A percentile compares a stretch with the other conserved stretches of the same genome.
Conservation (phyloP, 2,888 invertebrate species). For the Ophion obscuratus region DNA sequence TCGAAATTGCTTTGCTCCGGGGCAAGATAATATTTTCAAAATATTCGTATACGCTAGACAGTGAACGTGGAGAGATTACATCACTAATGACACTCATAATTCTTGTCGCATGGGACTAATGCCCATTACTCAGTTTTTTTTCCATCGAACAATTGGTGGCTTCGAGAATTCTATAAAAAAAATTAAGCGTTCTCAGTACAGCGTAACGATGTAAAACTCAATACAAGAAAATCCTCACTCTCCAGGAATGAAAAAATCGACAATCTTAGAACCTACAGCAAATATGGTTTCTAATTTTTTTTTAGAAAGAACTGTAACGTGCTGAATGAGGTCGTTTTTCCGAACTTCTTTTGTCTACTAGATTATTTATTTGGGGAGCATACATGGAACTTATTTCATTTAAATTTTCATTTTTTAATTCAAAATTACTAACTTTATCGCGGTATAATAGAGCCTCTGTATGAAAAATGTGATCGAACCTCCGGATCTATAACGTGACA, state of each 20-base stretch:
- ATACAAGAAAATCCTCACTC: not conserved
- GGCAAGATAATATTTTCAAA: slow-evolving; percentile 1
- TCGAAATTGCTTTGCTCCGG: not conserved
- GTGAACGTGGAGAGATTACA: not conserved
- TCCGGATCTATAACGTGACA: too few relatives aligned
- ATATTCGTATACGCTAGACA: not conserved
- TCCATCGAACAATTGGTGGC: not conserved
- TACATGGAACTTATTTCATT: too few relatives aligned
- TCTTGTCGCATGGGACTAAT: slow-evolving; percentile 12
- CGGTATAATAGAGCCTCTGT: too few relatives aligned
- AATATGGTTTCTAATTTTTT: slow-evolving; percentile 32
- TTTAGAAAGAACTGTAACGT: not conserved
- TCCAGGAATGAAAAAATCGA: not conserved
- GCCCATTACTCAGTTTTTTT: not conserved
- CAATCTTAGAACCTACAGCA: not conserved
- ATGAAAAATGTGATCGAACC: too few relatives aligned
- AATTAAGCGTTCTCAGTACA: not conserved
- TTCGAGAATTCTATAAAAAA: not conserved
- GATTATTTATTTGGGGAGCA: too few relatives aligned
- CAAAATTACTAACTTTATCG: too few relatives aligned
- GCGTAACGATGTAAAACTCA: not conserved
- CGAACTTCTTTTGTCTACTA: not conserved
- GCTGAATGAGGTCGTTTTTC: too few relatives aligned
- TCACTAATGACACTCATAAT: slow-evolving; percentile 26
- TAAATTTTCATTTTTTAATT: too few relatives aligned